These are phyloP conservation scores for Trichonephila clavata DNA, from an alignment of 1,140 invertebrate genomes.

Conservation along the genomic window DNA sequence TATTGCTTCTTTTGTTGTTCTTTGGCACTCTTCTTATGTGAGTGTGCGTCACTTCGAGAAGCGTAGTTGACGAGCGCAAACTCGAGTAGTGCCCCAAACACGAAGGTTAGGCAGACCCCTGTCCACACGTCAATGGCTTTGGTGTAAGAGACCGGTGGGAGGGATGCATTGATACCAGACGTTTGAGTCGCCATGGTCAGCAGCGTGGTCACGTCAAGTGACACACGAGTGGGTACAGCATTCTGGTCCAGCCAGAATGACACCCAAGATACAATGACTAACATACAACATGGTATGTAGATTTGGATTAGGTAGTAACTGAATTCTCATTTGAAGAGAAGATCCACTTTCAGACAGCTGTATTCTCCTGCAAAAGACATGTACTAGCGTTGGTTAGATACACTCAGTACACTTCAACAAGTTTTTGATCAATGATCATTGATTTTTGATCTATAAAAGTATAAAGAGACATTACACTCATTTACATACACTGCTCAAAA, in stretches of 20 bases:
- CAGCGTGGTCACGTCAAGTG: slow-evolving; percentile 82
- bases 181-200: slow-evolving; percentile 84
- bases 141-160: slow-evolving; percentile 97
- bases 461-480: too few relatives aligned
- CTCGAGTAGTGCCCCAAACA: slow-evolving; percentile 96
- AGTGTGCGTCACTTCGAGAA: slow-evolving; percentile 93
- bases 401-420: neutral
- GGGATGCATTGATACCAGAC: slow-evolving; percentile 94
- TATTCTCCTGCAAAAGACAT: slow-evolving; percentile 78
- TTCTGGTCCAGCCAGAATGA: slow-evolving; percentile 84
- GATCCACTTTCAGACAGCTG: slow-evolving; percentile 79
- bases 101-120: slow-evolving; percentile 97
- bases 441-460: too few relatives aligned
- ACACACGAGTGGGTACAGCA: slow-evolving; percentile 82
- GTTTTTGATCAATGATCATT: neutral
- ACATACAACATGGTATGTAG: slow-evolving; percentile 83
- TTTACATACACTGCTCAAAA: too few relatives aligned
- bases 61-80: slow-evolving; percentile 98
- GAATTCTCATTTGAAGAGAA: slow-evolving; percentile 81
- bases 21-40: slow-evolving; percentile 94
- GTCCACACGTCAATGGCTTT: slow-evolving; percentile 99
- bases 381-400: slow-evolving; percentile 46
- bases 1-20: slow-evolving; percentile 86
- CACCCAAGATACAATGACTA: slow-evolving; percentile 85
- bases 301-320: slow-evolving; percentile 82